Evolutionary conservation across 2,797 vertebrate species (phyloP).

Genomic region (Dromococcyx pavoninus): DNA sequence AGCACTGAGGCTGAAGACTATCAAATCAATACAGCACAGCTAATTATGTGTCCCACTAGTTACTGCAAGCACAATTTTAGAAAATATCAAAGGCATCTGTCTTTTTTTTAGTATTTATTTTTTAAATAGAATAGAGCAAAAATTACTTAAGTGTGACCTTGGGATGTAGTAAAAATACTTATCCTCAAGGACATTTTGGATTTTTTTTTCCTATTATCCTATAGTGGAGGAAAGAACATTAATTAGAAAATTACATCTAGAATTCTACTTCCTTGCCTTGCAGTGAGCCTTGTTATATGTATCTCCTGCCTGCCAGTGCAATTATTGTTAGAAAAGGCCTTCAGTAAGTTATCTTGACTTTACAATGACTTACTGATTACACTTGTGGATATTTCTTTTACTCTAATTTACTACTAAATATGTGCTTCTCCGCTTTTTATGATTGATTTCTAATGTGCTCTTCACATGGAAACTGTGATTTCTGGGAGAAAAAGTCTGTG

Average conservation of each 20-base stretch:
- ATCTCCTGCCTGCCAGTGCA: neutral
- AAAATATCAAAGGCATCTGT: neutral
- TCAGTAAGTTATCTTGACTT: neutral
- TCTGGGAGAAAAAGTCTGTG: neutral
- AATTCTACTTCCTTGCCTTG: neutral
- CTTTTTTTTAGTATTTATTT: neutral
- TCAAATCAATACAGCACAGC: neutral
- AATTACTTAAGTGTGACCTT: neutral
- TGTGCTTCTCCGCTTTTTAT: neutral
- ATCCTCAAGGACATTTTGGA: neutral
- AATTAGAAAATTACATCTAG: neutral
- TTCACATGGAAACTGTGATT: neutral
- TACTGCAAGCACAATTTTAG: neutral
- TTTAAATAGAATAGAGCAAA: neutral
- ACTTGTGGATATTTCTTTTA: neutral
- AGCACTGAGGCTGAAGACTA: neutral
- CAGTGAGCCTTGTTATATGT: neutral
- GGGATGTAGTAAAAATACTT: slow-evolving; percentile 14
- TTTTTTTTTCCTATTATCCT: neutral
- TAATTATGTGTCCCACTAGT: neutral
- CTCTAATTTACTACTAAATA: neutral
- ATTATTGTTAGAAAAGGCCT: neutral
- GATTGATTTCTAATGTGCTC: neutral
- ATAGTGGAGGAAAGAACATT: neutral
- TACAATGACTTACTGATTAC: neutral